These are phyloP conservation scores for Pammene fasciana DNA, from an alignment of 2,888 invertebrate genomes.

Conservation along the genomic window DNA sequence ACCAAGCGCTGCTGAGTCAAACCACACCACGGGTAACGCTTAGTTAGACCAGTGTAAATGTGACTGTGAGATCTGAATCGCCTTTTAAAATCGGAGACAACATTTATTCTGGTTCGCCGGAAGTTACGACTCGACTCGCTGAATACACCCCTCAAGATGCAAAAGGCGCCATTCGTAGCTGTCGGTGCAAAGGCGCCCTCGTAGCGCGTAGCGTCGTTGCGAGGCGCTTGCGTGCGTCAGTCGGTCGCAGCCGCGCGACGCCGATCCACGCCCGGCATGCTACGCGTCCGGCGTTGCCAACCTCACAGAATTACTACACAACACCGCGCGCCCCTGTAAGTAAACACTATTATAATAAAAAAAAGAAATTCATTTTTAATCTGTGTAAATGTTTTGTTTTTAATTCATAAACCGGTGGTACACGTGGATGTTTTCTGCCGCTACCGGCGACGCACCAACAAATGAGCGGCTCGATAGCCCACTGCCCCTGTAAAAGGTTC, in stretches of 20 bases:
- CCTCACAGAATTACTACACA: slow-evolving; percentile 56
- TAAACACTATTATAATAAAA: slow-evolving; percentile 47
- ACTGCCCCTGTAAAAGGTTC: slow-evolving; percentile 81
- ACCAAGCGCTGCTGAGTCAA: neutral
- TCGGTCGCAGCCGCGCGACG: slow-evolving; percentile 74
- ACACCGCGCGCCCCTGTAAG: slow-evolving; percentile 81
- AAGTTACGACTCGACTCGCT: neutral
- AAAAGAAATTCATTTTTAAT: slow-evolving; percentile 6
- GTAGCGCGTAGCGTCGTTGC: slow-evolving; percentile 64
- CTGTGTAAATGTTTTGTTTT: slow-evolving; percentile 45
- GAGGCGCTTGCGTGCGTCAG: slow-evolving; percentile 75
- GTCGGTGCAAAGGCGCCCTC: slow-evolving; percentile 46
- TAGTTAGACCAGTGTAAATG: neutral
- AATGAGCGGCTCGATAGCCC: slow-evolving; percentile 81
- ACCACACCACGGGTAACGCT: neutral
- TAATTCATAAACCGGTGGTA: slow-evolving; percentile 63
- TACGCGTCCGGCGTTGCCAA: slow-evolving; percentile 55
- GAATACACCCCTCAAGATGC: neutral
- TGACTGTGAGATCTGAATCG: neutral
- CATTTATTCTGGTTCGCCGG: neutral
- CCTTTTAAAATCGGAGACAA: neutral
- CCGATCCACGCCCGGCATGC: slow-evolving; percentile 73
- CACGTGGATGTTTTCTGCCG: slow-evolving; percentile 71
- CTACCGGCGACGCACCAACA: slow-evolving; percentile 72
- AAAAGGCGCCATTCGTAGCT: slow-evolving; percentile 28